These are phyloP conservation scores for Heterodera schachtii DNA, from an alignment of 1,140 invertebrate species.

Conservation along the genomic window DNA sequence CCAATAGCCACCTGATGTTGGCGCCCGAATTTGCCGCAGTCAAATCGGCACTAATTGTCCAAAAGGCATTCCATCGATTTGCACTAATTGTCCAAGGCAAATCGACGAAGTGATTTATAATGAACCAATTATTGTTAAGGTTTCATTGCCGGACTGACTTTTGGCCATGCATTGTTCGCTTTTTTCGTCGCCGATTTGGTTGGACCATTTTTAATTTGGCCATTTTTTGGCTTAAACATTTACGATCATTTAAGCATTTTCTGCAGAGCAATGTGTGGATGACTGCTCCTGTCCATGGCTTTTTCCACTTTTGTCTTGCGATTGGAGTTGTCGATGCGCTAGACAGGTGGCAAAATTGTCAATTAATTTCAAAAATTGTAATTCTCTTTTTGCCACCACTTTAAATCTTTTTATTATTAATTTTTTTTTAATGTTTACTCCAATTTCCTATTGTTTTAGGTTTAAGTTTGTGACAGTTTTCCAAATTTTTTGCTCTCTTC, in stretches of 20 bases:
- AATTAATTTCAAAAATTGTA: neutral
- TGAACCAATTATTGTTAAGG: neutral
- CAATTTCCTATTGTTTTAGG: neutral
- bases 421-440: too few relatives aligned
- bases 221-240: neutral
- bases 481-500: neutral
- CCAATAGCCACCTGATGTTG: neutral
- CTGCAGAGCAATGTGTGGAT: neutral
- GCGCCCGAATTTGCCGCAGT: neutral
- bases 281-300: constrained; percentile 12
- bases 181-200: constrained; percentile 9
- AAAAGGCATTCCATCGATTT: neutral
- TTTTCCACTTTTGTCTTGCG: constrained; percentile 20
- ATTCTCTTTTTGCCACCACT: neutral
- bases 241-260: neutral
- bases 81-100: constrained; percentile 8
- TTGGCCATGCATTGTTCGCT: constrained; percentile 20
- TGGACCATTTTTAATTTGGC: too few relatives aligned
- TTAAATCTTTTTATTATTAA: neutral
- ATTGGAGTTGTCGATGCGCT: constrained; percentile 16
- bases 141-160: constrained; percentile 24
- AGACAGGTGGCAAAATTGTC: constrained; percentile 14
- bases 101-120: neutral
- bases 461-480: neutral
- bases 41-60: neutral